Conservation (phyloP, 2,113 vertebrate species). For the Atherinomorus stipes region DNA sequence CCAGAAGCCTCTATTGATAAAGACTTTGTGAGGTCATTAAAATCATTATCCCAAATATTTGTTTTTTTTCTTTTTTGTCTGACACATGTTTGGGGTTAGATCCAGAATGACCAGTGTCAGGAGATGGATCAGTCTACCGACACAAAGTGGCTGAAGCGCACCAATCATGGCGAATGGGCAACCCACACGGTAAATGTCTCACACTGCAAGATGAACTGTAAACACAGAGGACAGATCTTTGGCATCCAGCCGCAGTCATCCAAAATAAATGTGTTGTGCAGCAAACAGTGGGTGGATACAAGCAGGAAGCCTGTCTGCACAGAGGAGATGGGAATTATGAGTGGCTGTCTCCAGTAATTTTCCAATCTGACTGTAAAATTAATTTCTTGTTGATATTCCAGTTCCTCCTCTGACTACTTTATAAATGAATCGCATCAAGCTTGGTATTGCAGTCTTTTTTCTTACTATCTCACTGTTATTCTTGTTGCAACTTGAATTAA, state of each 20-base stretch:
- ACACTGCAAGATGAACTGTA: not conserved
- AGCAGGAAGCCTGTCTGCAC: constrained; percentile 28
- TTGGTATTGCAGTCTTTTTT: no score
- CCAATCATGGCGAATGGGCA: constrained; percentile 91
- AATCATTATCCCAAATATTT: no score
- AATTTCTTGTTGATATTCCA: not conserved
- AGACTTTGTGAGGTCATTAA: no score
- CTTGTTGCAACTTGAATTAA: no score
- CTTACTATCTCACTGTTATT: no score
- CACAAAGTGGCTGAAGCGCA: constrained; percentile 94
- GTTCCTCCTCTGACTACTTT: not conserved
- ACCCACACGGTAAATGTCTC: constrained; percentile 87
- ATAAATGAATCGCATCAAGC: not conserved
- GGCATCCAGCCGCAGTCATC: not conserved
- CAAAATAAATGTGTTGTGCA: constrained; percentile 23
- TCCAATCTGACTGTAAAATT: constrained; percentile 15
- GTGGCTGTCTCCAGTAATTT: constrained; percentile 28
- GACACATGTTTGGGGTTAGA: constrained; percentile 77
- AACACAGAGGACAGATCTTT: constrained; percentile 1
- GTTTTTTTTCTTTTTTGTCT: no score
- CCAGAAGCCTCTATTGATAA: no score
- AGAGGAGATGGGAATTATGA: not conserved
- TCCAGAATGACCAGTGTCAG: constrained; percentile 98
- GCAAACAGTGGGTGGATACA: constrained; percentile 1
- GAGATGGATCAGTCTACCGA: constrained; percentile 89